Conservation (phyloP, 2,797 vertebrate species). For the Sebastolobus altivelis region DNA sequence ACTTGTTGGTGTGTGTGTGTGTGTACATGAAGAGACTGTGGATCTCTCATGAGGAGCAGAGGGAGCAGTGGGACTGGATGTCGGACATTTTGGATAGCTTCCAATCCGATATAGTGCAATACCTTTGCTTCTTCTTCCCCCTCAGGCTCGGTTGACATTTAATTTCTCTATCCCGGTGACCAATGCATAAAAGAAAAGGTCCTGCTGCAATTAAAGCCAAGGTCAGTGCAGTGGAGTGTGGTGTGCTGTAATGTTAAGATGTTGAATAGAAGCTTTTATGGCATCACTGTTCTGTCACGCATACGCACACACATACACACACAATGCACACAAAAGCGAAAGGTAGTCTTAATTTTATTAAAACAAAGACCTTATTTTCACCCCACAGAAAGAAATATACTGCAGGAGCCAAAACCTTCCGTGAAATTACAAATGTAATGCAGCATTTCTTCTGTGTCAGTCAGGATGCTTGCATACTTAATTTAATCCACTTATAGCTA, state of each 20-base stretch:
- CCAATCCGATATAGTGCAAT: slow-evolving; percentile 61
- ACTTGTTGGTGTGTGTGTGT: slow-evolving; percentile 3
- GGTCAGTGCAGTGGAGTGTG: slow-evolving; percentile 65
- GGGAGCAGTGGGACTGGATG: slow-evolving; percentile 45
- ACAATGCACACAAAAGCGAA: slow-evolving; percentile 4
- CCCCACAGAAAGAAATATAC: slow-evolving; percentile 5
- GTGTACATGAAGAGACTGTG: background rate
- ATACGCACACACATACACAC: background rate
- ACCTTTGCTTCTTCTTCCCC: slow-evolving; percentile 50
- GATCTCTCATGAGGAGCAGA: slow-evolving; percentile 31
- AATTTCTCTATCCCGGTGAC: slow-evolving; percentile 75
- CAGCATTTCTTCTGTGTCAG: slow-evolving; percentile 46
- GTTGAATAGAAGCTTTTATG: slow-evolving; percentile 61
- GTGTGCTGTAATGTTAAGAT: slow-evolving; percentile 69
- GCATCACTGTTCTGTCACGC: slow-evolving; percentile 27
- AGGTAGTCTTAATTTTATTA: slow-evolving; percentile 38
- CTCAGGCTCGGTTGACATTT: slow-evolving; percentile 77
- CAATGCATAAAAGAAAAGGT: slow-evolving; percentile 78
- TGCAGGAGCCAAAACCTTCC: slow-evolving; percentile 23
- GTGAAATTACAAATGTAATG: slow-evolving; percentile 41
- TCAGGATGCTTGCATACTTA: slow-evolving; percentile 59
- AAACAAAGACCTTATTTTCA: slow-evolving; percentile 50
- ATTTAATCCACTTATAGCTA: slow-evolving; percentile 70
- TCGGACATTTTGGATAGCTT: slow-evolving; percentile 63
- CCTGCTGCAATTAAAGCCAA: slow-evolving; percentile 75